Evolutionary conservation across 2,113 vertebrate genomes (phyloP), one percentile per base, ranked within the genome.

Genomic region (Melanostigma gelatinosum): DNA sequence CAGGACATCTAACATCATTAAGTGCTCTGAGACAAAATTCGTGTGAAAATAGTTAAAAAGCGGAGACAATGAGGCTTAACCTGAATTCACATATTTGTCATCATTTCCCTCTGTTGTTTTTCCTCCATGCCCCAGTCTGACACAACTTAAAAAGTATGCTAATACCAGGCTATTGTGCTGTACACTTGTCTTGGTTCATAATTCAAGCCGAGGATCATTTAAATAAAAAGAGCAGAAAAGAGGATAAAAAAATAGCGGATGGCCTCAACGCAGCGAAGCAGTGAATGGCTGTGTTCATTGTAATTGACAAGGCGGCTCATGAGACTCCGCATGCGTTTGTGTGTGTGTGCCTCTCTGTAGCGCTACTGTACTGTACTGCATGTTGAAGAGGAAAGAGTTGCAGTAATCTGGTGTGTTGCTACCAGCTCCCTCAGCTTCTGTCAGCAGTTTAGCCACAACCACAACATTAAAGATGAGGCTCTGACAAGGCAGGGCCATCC

Each of bases 401-500:
- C 79, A 75, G 38, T 71, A 22, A 65, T 74, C 72, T 62, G 63
- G 42, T 69, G 72, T 71, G 65, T 62, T 66, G 72, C 46, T 66
- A 73, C 50, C 80, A 36, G 60, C 78, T 75, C 63, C 65, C 52
- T 77, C 55, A 29, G 52, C 34, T 65, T 82, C 52, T 52, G 85
- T 88, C 88, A 87, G 83, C 87, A 75, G 77, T 86, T 89, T 80
- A 79, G 73, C 72, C 29, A 29, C 58, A 82, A 72, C 64, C 77
- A 83, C 87, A 82, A 85, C 86, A 90, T 90, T 86, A 88, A 90
- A 89, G 87, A 88, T 75, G 9, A 91, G 80, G 74, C 87, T 80
- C 88, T 90, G 92, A 93, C 88, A 84, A 80, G 79, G 57, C 85
- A 87, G 77, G 63, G 86, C 82, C 90, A 88, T 87, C 84, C 13